Evolutionary conservation across 2,888 invertebrate genomes (phyloP).

Genomic region (Dynastes hyllus): DNA sequence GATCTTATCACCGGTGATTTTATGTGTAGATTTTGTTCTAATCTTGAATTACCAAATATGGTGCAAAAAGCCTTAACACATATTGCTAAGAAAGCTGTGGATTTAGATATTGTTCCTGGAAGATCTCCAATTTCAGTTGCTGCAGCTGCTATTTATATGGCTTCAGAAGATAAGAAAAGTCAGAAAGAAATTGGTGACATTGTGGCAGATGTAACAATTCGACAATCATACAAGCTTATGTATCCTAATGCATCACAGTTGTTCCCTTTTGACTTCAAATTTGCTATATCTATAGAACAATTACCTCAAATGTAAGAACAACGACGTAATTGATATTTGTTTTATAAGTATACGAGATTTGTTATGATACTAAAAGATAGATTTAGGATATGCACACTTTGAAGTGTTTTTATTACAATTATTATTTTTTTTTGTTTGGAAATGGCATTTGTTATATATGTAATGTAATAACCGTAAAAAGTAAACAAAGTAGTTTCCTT

Average conservation of each 20-base stretch:
- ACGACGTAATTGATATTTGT: slow-evolving; percentile 33
- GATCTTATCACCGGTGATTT: slow-evolving; percentile 94
- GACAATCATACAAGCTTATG: slow-evolving; percentile 98
- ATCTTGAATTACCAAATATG: slow-evolving; percentile 90
- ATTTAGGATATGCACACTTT: not conserved
- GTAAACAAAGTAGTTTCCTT: too few relatives aligned
- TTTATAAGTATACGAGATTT: slow-evolving; percentile 33
- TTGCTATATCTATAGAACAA: slow-evolving; percentile 94
- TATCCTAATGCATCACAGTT: slow-evolving; percentile 93
- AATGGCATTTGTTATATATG: too few relatives aligned
- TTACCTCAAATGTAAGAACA: slow-evolving; percentile 86
- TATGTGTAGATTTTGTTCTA: slow-evolving; percentile 99
- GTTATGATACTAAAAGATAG: slow-evolving; percentile 28
- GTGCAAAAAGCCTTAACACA: slow-evolving; percentile 96
- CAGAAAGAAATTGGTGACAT: slow-evolving; percentile 99
- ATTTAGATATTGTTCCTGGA: slow-evolving; percentile 97
- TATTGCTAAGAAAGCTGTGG: slow-evolving; percentile 97
- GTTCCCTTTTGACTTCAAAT: slow-evolving; percentile 97
- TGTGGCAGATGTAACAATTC: slow-evolving; percentile 97
- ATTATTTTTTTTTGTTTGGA: too few relatives aligned
- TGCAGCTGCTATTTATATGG: slow-evolving; percentile 99
- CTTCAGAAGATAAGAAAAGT: slow-evolving; percentile 93
- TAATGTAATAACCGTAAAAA: too few relatives aligned
- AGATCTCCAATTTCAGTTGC: slow-evolving; percentile 99
- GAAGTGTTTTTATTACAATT: too few relatives aligned